A percentile compares a stretch with the other conserved stretches of the same genome.
Conservation (phyloP, 2,113 vertebrate genomes). For the Dromiciops gliroides region DNA sequence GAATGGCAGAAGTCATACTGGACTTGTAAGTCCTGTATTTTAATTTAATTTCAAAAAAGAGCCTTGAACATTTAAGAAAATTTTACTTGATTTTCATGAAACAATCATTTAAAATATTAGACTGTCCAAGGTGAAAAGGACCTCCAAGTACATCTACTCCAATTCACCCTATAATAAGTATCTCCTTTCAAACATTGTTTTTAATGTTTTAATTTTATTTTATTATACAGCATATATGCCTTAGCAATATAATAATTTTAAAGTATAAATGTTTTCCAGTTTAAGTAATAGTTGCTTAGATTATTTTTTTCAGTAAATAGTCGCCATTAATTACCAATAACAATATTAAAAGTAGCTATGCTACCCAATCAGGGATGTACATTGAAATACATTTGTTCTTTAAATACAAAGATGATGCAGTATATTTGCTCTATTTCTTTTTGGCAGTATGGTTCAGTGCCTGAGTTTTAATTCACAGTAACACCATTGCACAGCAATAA, state of each 20-base stretch:
- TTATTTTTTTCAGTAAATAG: neutral
- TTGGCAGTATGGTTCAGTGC: neutral
- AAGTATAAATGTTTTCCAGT: neutral
- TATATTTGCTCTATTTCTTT: neutral
- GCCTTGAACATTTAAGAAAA: neutral
- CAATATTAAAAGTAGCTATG: neutral
- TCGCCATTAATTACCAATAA: neutral
- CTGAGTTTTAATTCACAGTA: constrained; percentile 1
- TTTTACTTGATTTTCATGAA: neutral
- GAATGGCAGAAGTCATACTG: neutral
- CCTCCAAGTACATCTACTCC: neutral
- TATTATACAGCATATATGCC: neutral
- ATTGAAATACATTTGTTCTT: neutral
- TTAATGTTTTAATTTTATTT: neutral
- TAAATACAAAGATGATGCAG: neutral
- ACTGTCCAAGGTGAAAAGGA: neutral
- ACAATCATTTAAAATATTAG: neutral
- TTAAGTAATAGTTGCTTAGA: neutral
- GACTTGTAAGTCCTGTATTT: neutral
- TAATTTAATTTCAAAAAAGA: neutral
- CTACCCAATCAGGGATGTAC: neutral
- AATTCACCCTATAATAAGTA: neutral
- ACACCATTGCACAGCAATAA: neutral
- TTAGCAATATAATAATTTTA: neutral
- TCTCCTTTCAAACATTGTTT: neutral